Conservation (phyloP, 1,140 invertebrate species). For the Agrilus planipennis region DNA sequence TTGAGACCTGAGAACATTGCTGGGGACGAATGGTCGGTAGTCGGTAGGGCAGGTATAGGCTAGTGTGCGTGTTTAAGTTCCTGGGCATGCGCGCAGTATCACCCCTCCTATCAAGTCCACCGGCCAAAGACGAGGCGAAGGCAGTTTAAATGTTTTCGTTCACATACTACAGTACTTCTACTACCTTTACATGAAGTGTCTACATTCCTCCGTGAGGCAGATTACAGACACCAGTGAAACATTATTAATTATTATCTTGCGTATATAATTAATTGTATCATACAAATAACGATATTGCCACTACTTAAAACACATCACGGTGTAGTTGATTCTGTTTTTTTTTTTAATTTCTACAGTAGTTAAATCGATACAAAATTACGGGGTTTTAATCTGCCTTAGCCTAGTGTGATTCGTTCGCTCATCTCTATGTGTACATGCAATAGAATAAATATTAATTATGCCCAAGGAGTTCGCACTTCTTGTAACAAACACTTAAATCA, state of each 20-base stretch:
- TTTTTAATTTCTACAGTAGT: conserved; percentile 15
- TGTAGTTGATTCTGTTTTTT: conserved; percentile 7
- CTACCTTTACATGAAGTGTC: conserved; percentile 12
- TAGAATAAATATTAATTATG: conserved; percentile 12
- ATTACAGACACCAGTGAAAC: conserved; percentile 13
- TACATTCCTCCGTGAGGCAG: conserved; percentile 22
- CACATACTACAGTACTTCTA: too few species aligned
- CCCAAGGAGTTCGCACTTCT: too few species aligned
- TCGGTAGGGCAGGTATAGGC: conserved; percentile 10
- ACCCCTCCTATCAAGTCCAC: conserved; percentile 21
- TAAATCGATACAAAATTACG: conserved; percentile 5
- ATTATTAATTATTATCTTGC: conserved; percentile 6
- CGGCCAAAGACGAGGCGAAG: conserved; percentile 24
- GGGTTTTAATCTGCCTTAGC: conserved; percentile 19
- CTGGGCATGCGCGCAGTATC: conserved; percentile 8
- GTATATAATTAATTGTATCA: conserved; percentile 5
- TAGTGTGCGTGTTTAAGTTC: conserved; percentile 12
- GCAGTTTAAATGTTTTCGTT: conserved; percentile 16
- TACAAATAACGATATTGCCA: conserved; percentile 9
- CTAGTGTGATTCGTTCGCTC: conserved; percentile 16
- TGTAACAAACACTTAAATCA: conserved; percentile 13
- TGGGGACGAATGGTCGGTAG: conserved; percentile 3
- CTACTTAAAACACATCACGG: conserved; percentile 7
- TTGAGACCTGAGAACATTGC: conserved; percentile 23
- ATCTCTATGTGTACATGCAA: conserved; percentile 25